Base-by-base conservation (phyloP, 1,140 invertebrate species). In the Dermatophagoides farinae region DNA sequence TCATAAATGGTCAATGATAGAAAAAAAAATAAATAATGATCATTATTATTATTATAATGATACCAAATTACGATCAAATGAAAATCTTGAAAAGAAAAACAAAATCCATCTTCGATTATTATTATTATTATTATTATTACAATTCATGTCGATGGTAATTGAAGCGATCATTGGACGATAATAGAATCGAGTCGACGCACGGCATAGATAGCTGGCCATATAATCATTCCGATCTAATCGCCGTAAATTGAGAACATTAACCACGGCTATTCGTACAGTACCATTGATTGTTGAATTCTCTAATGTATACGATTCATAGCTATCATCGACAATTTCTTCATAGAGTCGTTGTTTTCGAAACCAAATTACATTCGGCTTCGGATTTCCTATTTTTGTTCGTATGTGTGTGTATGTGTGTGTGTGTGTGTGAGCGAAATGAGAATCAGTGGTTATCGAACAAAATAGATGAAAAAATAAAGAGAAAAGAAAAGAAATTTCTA, bases 111-210 rank as follows among this genome's bases (percentile, higher is more conserved):
- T 31, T 8, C 31, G 31, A 4, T 31, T 31, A 31, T 31, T n/a
- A 54, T 16, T 40, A 41, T 39, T 37, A 22, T 41, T 39, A 39
- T 10, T 8, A 37, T 8, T 38, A n/a, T 49, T 60, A 60, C 58
- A 41, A 23, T 49, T 60, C 58, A 60, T 60, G 31, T 60, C 58
- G 39, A 60, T 50, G 4, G 44, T 49, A 60, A 60, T 47, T 6
- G 46, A 40, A 11, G 16, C 8, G 6, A 47, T 25, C 18, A 60
- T 4, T 50, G 58, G 58, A 22, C 14, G 41, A 43, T 60, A 50
- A 16, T 47, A 47, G 9, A 46, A 46, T 18, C n/a, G 41, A 49
- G 41, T 49, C 31, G 43, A 14, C 8, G 58, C 58, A 12, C 58
- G 58, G 23, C 58, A 60, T 22, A 23, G 23, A 38, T 47, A 50